These are phyloP conservation scores for Habroteleia sp. DNA, from an alignment of 2,888 invertebrate species.

Conservation along the genomic window DNA sequence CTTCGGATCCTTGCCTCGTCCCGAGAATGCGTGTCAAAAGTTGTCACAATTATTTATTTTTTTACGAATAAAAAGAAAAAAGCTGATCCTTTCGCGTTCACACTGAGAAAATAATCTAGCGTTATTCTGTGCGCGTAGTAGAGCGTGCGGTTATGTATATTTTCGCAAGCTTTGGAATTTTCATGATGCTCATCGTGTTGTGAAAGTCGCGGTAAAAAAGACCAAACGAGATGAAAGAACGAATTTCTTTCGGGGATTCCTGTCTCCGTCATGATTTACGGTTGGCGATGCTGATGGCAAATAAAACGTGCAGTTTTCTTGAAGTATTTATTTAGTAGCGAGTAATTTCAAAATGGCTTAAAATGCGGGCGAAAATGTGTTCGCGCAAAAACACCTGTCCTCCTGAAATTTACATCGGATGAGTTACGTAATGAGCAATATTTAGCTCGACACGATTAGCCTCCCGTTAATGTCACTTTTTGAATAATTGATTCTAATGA, in stretches of 20 bases:
- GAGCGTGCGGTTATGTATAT: conserved; percentile 75
- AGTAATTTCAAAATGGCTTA: conserved; percentile 35
- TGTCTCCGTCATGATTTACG: conserved; percentile 26
- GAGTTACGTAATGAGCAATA: conserved; percentile 76
- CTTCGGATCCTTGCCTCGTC: conserved; percentile 56
- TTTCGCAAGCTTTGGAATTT: conserved; percentile 76
- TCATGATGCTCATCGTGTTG: conserved; percentile 73
- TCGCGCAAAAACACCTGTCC: conserved; percentile 68
- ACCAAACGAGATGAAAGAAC: conserved; percentile 38
- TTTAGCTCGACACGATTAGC: conserved; percentile 72
- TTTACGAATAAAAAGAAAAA: conserved; percentile 8
- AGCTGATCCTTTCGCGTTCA: not conserved
- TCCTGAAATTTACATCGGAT: conserved; percentile 67
- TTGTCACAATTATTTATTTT: conserved; percentile 15
- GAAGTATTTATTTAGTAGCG: conserved; percentile 55
- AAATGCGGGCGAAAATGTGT: conserved; percentile 53
- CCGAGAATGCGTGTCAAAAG: conserved; percentile 40
- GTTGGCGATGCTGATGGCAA: conserved; percentile 22
- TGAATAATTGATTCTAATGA: not conserved
- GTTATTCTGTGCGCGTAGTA: conserved; percentile 64
- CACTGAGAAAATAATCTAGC: conserved; percentile 31
- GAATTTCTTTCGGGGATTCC: conserved; percentile 17
- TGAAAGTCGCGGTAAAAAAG: conserved; percentile 34
- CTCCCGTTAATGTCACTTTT: conserved; percentile 65
- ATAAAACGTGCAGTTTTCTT: conserved; percentile 46